These are phyloP conservation scores for Lysiphlebus fabarum DNA, from an alignment of 1,140 invertebrate genomes.

Conservation along the genomic window DNA sequence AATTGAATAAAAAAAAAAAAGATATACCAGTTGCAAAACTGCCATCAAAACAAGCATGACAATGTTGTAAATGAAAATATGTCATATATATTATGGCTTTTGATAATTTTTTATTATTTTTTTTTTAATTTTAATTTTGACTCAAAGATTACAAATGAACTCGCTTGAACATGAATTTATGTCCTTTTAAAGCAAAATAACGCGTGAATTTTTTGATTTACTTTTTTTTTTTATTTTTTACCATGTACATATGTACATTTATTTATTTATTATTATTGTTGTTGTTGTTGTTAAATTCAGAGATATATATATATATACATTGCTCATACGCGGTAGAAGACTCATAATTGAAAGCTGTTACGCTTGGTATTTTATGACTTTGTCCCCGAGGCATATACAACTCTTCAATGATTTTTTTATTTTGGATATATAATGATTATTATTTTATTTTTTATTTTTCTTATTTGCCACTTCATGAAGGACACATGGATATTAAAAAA, in stretches of 20 bases:
- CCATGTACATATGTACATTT: background rate
- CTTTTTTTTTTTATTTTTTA: background rate
- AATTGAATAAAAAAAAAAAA: too few species aligned
- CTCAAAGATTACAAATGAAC: too few species aligned
- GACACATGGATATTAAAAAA: too few species aligned
- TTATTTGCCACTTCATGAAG: background rate
- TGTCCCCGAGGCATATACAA: constrained; percentile 45
- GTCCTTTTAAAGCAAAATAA: background rate
- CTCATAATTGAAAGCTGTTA: constrained; percentile 49
- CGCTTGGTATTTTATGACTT: constrained; percentile 47
- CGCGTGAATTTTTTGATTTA: background rate
- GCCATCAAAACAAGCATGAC: too few species aligned
- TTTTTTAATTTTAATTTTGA: too few species aligned
- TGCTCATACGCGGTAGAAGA: constrained; percentile 31
- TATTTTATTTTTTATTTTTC: background rate
- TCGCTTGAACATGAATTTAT: too few species aligned
- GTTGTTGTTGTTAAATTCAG: constrained; percentile 1
- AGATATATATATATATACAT: constrained; percentile 10
- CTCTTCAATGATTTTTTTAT: constrained; percentile 39
- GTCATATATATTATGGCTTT: too few species aligned
- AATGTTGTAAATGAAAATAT: too few species aligned
- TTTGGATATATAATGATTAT: constrained; percentile 1
- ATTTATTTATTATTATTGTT: constrained; percentile 16
- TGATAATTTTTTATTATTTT: too few species aligned
- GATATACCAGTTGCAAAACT: too few species aligned